These are phyloP conservation scores for Cnemophilus loriae DNA, from an alignment of 2,113 vertebrate species.

Conservation along the genomic window DNA sequence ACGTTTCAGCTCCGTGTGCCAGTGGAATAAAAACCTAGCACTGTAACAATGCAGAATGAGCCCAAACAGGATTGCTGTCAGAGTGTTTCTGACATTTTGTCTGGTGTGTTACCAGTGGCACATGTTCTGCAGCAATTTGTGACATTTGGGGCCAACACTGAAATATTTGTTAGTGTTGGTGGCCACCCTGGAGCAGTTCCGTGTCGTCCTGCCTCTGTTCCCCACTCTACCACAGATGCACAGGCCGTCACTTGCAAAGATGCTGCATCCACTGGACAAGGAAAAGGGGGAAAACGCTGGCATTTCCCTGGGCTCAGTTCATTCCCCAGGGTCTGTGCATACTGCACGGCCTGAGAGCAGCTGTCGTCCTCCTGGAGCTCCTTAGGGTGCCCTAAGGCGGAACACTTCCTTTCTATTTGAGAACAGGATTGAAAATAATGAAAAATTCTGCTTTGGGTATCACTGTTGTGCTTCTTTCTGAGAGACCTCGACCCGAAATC, in stretches of 20 bases:
- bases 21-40: neutral
- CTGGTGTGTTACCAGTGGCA: neutral
- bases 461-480: neutral
- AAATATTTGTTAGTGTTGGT: neutral
- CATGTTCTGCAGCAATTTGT: rapidly evolving
- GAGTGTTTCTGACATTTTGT: neutral
- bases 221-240: neutral
- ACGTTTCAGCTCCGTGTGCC: neutral
- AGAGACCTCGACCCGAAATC: neutral
- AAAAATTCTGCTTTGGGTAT: neutral
- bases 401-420: neutral
- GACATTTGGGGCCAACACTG: neutral
- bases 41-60: neutral
- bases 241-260: neutral
- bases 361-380: neutral
- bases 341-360: neutral
- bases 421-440: neutral
- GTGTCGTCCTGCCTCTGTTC: neutral
- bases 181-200: neutral
- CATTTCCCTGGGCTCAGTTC: neutral
- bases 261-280: neutral
- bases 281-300: neutral
- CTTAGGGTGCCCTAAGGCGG: neutral
- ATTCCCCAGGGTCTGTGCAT: neutral
- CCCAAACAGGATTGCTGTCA: neutral